A percentile compares a stretch with the other conserved stretches of the same genome.
phyloP scores from a whole-genome alignment of 2,888 invertebrate genomes.

The Antitype chi region DNA sequence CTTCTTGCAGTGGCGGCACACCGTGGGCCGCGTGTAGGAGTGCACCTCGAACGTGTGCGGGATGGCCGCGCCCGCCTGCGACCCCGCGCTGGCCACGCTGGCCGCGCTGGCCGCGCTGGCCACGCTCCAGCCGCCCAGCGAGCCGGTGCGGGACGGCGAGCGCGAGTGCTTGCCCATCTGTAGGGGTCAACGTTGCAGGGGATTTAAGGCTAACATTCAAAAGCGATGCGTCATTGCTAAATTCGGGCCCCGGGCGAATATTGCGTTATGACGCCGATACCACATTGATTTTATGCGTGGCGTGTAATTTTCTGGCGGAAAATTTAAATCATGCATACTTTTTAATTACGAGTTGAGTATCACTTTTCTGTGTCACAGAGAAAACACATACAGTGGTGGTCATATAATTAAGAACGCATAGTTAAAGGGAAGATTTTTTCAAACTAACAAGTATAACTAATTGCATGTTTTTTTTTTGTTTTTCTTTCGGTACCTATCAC shows the following conservation, averaged over 20 bases:
- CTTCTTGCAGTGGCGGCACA: slow-evolving; percentile 99
- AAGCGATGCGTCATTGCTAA: not conserved
- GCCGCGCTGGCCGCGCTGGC: slow-evolving; percentile 41
- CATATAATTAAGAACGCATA: too few species aligned
- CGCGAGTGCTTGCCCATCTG: slow-evolving; percentile 90
- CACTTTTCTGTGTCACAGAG: not conserved
- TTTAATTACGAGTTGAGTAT: not conserved
- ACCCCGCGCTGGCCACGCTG: slow-evolving; percentile 30
- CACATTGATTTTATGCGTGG: not conserved
- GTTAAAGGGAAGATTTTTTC: too few species aligned
- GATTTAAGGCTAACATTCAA: not conserved
- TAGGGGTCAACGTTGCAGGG: not conserved
- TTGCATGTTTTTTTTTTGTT: too few species aligned
- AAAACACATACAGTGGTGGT: too few species aligned
- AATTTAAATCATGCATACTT: not conserved
- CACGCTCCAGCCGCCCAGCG: slow-evolving; percentile 68
- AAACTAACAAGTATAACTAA: too few species aligned
- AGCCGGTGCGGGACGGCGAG: slow-evolving; percentile 93
- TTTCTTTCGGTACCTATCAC: too few species aligned
- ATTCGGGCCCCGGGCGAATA: not conserved
- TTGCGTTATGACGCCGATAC: not conserved
- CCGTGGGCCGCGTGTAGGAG: slow-evolving; percentile 98
- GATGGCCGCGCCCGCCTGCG: slow-evolving; percentile 70
- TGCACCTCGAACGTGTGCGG: slow-evolving; percentile 99
- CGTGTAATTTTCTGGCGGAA: not conserved